Evolutionary conservation across 2,888 invertebrate genomes (phyloP).

Genomic region (Trypoxylon attenuatum): DNA sequence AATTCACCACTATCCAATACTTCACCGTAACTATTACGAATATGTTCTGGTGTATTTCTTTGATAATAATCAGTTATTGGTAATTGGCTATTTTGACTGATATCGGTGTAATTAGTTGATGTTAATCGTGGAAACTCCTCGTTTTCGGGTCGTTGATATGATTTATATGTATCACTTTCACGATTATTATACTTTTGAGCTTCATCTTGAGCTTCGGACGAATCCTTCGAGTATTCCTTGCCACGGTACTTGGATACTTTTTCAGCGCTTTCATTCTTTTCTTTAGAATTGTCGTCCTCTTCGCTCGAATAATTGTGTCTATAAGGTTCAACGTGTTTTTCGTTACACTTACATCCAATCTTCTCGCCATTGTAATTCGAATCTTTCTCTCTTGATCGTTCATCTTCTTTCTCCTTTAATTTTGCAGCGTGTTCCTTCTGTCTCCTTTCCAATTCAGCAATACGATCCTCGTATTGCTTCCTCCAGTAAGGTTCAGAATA

Average conservation of each 20-base stretch:
- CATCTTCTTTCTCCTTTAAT: conserved; percentile 48
- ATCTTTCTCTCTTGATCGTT: conserved; percentile 32
- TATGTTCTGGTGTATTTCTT: conserved; percentile 36
- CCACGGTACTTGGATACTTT: neutral
- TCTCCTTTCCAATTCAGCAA: conserved; percentile 49
- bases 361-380: conserved; percentile 34
- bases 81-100: conserved; percentile 21
- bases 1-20: conserved; percentile 61
- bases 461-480: conserved; percentile 52
- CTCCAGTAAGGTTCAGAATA: conserved; percentile 51
- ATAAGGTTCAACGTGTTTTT: conserved; percentile 13
- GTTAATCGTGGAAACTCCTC: conserved; percentile 9
- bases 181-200: conserved; percentile 2
- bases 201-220: conserved; percentile 1
- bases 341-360: conserved; percentile 11
- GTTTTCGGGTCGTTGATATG: conserved; percentile 3
- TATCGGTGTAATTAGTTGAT: conserved; percentile 18
- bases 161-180: conserved; percentile 2
- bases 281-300: conserved; percentile 33
- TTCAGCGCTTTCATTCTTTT: conserved; percentile 19
- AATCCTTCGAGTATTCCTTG: conserved; percentile 4
- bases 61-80: conserved; percentile 38
- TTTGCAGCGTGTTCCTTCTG: conserved; percentile 52
- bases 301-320: conserved; percentile 27
- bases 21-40: conserved; percentile 70